phyloP scores from a whole-genome alignment of 2,797 vertebrate genomes.

The Falco biarmicus region DNA sequence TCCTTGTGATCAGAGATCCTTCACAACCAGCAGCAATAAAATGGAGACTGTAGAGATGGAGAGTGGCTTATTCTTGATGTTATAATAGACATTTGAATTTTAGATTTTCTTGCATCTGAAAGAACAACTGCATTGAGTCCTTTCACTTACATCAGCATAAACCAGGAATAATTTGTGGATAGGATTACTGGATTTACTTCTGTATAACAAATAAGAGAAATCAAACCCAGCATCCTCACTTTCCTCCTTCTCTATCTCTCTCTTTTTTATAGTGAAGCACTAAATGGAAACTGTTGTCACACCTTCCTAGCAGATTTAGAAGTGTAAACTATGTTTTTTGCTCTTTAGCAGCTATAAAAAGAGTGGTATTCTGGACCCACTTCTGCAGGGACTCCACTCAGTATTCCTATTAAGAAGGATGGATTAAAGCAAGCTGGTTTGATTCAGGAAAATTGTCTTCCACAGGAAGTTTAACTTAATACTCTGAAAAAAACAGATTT shows the following conservation, averaged over 20 bases:
- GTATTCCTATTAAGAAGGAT: background rate
- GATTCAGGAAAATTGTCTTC: background rate
- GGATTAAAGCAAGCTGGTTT: background rate
- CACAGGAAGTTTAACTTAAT: background rate
- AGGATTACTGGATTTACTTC: background rate
- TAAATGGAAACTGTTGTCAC: background rate
- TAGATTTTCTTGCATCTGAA: background rate
- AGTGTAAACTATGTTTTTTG: background rate
- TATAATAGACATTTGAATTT: background rate
- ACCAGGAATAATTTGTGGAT: background rate
- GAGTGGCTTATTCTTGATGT: constrained; percentile 14
- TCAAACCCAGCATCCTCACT: background rate
- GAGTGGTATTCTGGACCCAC: background rate
- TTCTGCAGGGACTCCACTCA: background rate
- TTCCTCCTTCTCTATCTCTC: background rate
- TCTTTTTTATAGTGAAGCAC: background rate
- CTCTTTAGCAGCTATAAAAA: background rate
- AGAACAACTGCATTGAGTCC: background rate
- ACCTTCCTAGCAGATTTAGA: background rate
- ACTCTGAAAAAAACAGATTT: background rate
- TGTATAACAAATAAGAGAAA: background rate
- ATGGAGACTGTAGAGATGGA: constrained; percentile 37
- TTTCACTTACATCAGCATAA: background rate
- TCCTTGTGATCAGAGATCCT: background rate
- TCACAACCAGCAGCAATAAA: constrained; percentile 62